A percentile compares a stretch with the other conserved stretches of the same genome.
phyloP scores from a whole-genome alignment of 2,113 vertebrate species.

The Salvelinus alpinus region DNA sequence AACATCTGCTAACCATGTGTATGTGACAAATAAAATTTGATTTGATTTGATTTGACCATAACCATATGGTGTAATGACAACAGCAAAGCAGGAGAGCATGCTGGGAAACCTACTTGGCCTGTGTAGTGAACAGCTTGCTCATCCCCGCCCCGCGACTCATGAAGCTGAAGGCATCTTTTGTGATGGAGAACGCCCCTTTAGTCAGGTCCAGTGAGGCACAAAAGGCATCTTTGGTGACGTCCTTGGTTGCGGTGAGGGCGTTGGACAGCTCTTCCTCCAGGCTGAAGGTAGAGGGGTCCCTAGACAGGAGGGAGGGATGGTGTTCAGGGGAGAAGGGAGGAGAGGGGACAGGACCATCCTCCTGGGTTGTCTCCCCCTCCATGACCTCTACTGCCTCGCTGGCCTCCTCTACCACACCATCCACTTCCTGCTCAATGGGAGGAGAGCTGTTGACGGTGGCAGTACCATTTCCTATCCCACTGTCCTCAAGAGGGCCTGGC shows the following conservation, averaged over 20 bases:
- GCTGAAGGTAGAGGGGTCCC: conserved; percentile 74
- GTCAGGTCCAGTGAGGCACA: conserved; percentile 90
- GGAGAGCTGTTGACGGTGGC: conserved; percentile 20
- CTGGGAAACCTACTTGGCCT: conserved; percentile 75
- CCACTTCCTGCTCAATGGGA: conserved; percentile 54
- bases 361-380: conserved; percentile 40
- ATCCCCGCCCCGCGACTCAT: conserved; percentile 87
- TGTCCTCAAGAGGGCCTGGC: conserved; percentile 58
- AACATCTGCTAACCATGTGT: too few relatives aligned
- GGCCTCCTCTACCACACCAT: conserved; percentile 79
- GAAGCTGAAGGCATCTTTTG: conserved; percentile 89
- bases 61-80: conserved; percentile 10
- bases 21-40: too few relatives aligned
- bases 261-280: conserved; percentile 88
- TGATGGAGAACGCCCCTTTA: conserved; percentile 91
- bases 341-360: conserved; percentile 33
- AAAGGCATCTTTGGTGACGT: conserved; percentile 89
- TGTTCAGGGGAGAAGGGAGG: conserved; percentile 57
- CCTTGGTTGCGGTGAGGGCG: conserved; percentile 88
- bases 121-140: conserved; percentile 85
- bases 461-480: conserved; percentile 57
- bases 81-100: conserved; percentile 12
- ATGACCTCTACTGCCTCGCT: conserved; percentile 82
- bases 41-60: background rate
- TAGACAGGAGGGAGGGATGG: conserved; percentile 53